Evolutionary conservation across 2,888 invertebrate genomes (phyloP), one percentile per base, ranked within the genome.

Genomic region (Maniola hyperantus): DNA sequence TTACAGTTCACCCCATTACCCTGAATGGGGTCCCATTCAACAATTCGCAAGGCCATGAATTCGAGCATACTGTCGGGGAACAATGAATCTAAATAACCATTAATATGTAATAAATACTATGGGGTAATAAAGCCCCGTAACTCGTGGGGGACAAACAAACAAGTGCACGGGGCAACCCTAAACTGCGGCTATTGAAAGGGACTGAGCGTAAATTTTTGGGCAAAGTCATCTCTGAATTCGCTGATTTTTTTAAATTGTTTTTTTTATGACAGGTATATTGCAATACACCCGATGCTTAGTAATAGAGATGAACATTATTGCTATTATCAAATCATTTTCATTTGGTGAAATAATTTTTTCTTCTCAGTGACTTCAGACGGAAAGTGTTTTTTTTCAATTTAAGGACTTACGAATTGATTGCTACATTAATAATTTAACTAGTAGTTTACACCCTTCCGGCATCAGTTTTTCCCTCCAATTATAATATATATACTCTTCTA

Each of bases 41-140:
- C 85, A 87, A 85, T 89, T 87, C 77, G 84, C 87, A 80, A 82
- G 77, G 83, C 87, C 81, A 89, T 91, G 90, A 91, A 91, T 90
- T 91, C 86, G 83, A 91, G 87, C 91, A 90, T 91, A 91, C 92
- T 90, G 92, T 86, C 82, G 81, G 81, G 80, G 86, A 85, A 92
- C 91, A 92, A 92, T 91, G 91, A 90, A 88, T 89, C 91, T 85
- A 91, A 92, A 92, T 92, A 92, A 92, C 92, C 91, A 92, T 92
- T 92, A 92, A 92, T 92, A 92, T 90, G 91, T 91, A 91, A 92
- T 92, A 92, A 92, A 92, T 92, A 91, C 89, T 89, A 88, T 86
- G 85, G 92, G 88, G 91, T 81, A 88, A 89, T 88, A 91, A 88
- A 87, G 80, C 83, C 39, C 57, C 20, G 57, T 57, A 57, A 57